Evolutionary conservation across 2,113 vertebrate species (phyloP).

Genomic region (Corynorhinus townsendii): DNA sequence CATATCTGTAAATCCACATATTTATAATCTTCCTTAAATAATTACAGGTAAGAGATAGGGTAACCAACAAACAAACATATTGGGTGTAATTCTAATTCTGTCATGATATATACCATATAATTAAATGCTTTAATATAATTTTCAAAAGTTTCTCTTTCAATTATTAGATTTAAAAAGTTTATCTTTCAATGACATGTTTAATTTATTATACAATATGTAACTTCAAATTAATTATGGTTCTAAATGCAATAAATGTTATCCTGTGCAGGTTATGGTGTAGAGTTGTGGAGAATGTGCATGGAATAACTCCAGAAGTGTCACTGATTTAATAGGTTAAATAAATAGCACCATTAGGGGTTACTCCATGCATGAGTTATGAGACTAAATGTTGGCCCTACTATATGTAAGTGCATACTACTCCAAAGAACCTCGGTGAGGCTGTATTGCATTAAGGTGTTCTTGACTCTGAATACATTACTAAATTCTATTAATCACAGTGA

Average conservation of each 20-base stretch:
- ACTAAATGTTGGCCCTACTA: not conserved
- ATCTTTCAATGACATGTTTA: not conserved
- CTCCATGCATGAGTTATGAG: rapidly evolving
- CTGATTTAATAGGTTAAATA: not conserved
- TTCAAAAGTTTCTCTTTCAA: not conserved
- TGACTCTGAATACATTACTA: not conserved
- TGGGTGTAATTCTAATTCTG: not conserved
- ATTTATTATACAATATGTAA: not conserved
- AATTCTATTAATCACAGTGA: not conserved
- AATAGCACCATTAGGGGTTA: not conserved
- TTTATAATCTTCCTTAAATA: not conserved
- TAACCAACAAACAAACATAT: not conserved
- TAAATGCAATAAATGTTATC: not conserved
- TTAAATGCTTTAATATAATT: not conserved
- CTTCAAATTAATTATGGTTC: not conserved
- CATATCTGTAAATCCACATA: not conserved
- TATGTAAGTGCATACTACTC: not conserved
- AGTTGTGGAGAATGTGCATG: not conserved
- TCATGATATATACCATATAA: not conserved
- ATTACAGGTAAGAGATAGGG: not conserved
- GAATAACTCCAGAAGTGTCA: rapidly evolving
- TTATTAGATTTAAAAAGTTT: not conserved
- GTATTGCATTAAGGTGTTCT: not conserved
- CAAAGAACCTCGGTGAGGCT: not conserved
- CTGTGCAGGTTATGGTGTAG: not conserved